Base-by-base conservation (phyloP, 2,888 invertebrate genomes). In the Alsophila aescularia region DNA sequence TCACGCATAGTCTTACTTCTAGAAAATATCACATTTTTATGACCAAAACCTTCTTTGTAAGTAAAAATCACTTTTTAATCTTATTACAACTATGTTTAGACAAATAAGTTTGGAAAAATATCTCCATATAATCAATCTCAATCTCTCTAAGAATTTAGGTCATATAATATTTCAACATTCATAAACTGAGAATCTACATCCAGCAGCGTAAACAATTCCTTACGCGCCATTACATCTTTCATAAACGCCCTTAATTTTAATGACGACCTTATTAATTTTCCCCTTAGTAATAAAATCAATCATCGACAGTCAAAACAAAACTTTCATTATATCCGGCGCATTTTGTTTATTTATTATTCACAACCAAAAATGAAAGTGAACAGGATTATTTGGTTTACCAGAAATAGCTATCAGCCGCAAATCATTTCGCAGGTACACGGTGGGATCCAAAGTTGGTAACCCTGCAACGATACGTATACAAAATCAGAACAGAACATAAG, bases 401-500 rank as follows among this genome's bases (percentile, higher is more conserved):
- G 70, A 85, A 90, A 91, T 89, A 89, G 87, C 85, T 88, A 85
- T 87, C 85, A 76, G 69, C 70, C 77, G 83, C 82, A 81, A 83
- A 86, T 87, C 85, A 83, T 79, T 79, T 64, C 60, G 66, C 83
- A 85, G 82, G 84, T 84, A 80, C 71, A 73, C 73, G 72, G 68
- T 59, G 49, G 49, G 40, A 62, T 34, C 27, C 61, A 43, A 58
- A 60, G 50, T n/a, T 65, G 62, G 53, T 59, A 21, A 36, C 37
- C 24, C 21, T 7, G 15, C 9, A 36, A 32, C 40, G 32, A n/a
- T n/a, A n/a, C n/a, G 18, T 27, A 10, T 18, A 16, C n/a, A 10
- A 27, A 18, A 5, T 12, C 7, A 13, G 10, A 27, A 29, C 45
- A 47, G 52, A 47, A 47, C 35, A 7, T 29, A 9, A 36, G 15